Evolutionary conservation across 2,797 vertebrate genomes (phyloP), one percentile per base, ranked within the genome.

Genomic region (Odontamblyopus lacepedii): DNA sequence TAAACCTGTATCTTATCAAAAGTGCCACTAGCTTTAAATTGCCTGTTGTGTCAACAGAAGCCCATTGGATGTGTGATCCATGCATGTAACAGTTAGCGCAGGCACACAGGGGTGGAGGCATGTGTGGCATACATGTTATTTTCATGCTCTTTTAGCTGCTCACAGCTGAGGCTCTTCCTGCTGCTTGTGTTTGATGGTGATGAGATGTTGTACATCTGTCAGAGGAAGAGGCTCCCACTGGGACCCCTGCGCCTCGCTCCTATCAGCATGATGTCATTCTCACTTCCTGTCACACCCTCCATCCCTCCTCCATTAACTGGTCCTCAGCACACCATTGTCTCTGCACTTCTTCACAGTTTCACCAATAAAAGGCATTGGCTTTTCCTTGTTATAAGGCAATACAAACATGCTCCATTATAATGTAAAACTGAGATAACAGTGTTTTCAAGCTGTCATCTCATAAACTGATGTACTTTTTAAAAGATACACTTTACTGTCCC

Each of bases 171-270:
- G 73, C 76, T 84, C 77, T 81, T 86, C 88, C 82, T 78, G 87
- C 83, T 77, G 86, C 62, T 81, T 74, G 78, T 62, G 81, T 91
- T 89, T 89, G 89, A 91, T 91, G 85, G 81, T 82, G 71, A 76
- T 44, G 83, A 84, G 85, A 82, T 81, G 78, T 82, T 57, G 29
- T 85, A 83, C 86, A 83, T 90, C 88, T 88, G 83, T 87, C 87
- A 85, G 78, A 81, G 75, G 78, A 70, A 69, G 78, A 80, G 60
- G 75, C 82, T 87, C 87, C 89, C 84, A 80, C 75, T 78, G 87
- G 87, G 84, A 83, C 76, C 18, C 16, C 57, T 74, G 74, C 57
- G 76, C 83, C 73, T 88, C 71, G 62, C 60, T 82, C 75, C 74
- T 77, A 69, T 57, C 80, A 75, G 74, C 76, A 91, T 85, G 85